A percentile compares a stretch with the other conserved stretches of the same genome.
These are phyloP conservation scores for Callyntrura guangdongensis DNA, from an alignment of 2,888 invertebrate species.

Conservation along the genomic window DNA sequence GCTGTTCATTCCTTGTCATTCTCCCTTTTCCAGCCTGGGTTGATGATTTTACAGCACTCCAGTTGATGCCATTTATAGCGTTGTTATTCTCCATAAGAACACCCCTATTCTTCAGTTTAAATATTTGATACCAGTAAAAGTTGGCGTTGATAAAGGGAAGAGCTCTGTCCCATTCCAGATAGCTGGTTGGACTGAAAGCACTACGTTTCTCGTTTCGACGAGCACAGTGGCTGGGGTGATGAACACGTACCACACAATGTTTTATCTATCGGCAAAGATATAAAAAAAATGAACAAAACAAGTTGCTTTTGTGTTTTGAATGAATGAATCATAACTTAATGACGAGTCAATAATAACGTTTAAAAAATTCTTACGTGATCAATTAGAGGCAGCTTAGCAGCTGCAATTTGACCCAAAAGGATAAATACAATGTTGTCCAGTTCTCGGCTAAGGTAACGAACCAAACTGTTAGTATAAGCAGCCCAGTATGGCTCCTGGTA, in stretches of 20 bases:
- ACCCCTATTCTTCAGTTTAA: too few relatives aligned
- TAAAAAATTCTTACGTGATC: conserved; percentile 29
- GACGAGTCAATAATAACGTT: too few relatives aligned
- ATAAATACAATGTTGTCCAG: neutral
- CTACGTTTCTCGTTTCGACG: too few relatives aligned
- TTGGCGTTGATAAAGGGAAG: conserved; percentile 29
- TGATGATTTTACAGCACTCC: neutral
- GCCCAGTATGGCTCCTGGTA: neutral
- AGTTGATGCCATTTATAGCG: neutral
- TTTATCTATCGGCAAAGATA: neutral
- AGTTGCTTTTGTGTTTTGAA: neutral
- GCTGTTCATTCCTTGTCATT: neutral
- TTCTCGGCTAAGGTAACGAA: neutral
- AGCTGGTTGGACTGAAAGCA: neutral
- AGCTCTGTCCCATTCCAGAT: conserved; percentile 5
- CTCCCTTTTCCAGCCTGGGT: neutral
- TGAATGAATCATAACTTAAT: too few relatives aligned
- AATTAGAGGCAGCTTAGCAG: neutral
- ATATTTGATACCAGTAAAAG: neutral
- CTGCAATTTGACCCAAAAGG: conserved; percentile 1
- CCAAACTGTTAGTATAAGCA: neutral
- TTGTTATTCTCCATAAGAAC: too few relatives aligned
- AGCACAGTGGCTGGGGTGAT: neutral
- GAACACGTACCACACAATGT: neutral
- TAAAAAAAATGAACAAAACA: too few relatives aligned